A percentile compares a stretch with the other conserved stretches of the same genome.
Conservation (phyloP, 2,113 vertebrate genomes). For the Tonatia bakeri region DNA sequence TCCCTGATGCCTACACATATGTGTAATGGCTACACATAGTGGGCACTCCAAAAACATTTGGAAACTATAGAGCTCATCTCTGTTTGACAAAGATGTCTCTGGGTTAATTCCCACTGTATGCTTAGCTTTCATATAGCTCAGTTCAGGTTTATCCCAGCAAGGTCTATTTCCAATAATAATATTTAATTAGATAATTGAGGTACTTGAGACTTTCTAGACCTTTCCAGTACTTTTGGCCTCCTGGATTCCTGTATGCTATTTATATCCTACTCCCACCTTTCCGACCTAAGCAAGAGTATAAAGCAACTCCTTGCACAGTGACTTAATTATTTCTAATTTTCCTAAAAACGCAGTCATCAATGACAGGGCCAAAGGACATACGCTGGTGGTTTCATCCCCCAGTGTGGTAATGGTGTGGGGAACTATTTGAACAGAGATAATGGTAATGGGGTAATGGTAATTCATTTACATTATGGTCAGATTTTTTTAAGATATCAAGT, state of each 20-base stretch:
- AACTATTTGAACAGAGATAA: no score
- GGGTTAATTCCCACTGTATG: not conserved
- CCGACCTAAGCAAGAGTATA: not conserved
- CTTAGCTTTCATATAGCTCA: not conserved
- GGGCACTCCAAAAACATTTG: not conserved
- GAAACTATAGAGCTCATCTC: not conserved
- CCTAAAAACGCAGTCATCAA: not conserved
- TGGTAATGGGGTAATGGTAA: no score
- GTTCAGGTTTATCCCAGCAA: not conserved
- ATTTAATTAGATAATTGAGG: not conserved
- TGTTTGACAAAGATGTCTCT: not conserved
- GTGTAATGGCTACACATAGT: not conserved
- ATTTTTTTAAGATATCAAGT: not conserved
- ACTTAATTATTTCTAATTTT: not conserved
- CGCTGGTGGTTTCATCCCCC: not conserved
- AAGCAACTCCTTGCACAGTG: not conserved
- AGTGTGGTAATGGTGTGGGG: not conserved
- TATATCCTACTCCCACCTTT: not conserved
- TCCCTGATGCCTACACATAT: not conserved
- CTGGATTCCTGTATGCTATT: not conserved
- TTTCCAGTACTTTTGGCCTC: not conserved
- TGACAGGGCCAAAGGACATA: not conserved
- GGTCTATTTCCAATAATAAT: not conserved
- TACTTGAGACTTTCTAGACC: not conserved
- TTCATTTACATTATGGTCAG: not conserved